Evolutionary conservation across 2,888 invertebrate species (phyloP).

Genomic region (Caenorhabditis uteleia): DNA sequence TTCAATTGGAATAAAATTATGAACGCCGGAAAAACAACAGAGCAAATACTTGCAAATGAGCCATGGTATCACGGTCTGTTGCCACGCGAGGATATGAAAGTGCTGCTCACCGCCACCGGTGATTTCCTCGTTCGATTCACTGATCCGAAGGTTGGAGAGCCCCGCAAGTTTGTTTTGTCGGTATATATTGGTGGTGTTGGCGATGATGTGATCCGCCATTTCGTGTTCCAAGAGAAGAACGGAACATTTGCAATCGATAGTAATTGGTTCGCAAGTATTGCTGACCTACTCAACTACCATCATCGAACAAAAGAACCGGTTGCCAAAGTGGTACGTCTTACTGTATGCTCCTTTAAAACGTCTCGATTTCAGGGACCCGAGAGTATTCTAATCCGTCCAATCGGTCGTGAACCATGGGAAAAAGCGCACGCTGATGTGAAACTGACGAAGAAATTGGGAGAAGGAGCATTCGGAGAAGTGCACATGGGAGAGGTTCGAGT

Average conservation of each 20-base stretch:
- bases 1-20: no score
- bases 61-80: slow-evolving; percentile 55
- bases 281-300: slow-evolving; percentile 41
- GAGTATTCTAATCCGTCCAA: slow-evolving; percentile 31
- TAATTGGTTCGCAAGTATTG: slow-evolving; percentile 36
- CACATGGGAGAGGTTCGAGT: slow-evolving; percentile 34
- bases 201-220: slow-evolving; percentile 46
- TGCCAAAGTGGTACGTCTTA: no score
- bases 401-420: slow-evolving; percentile 54
- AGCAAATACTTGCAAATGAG: slow-evolving; percentile 14
- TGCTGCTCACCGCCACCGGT: slow-evolving; percentile 40
- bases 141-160: slow-evolving; percentile 43
- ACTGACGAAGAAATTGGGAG: slow-evolving; percentile 56
- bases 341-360: no score
- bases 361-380: slow-evolving; percentile 11
- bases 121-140: slow-evolving; percentile 55
- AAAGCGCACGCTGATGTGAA: slow-evolving; percentile 52
- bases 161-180: slow-evolving; percentile 45
- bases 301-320: slow-evolving; percentile 40
- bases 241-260: slow-evolving; percentile 35
- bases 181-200: slow-evolving; percentile 13
- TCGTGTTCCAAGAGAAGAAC: slow-evolving; percentile 27
- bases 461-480: slow-evolving; percentile 63
- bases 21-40: no score
- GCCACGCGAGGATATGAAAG: slow-evolving; percentile 56